Evolutionary conservation across 2,113 vertebrate genomes (phyloP), one percentile per base, ranked within the genome.

Genomic region (Petrocephalus microphthalmus): DNA sequence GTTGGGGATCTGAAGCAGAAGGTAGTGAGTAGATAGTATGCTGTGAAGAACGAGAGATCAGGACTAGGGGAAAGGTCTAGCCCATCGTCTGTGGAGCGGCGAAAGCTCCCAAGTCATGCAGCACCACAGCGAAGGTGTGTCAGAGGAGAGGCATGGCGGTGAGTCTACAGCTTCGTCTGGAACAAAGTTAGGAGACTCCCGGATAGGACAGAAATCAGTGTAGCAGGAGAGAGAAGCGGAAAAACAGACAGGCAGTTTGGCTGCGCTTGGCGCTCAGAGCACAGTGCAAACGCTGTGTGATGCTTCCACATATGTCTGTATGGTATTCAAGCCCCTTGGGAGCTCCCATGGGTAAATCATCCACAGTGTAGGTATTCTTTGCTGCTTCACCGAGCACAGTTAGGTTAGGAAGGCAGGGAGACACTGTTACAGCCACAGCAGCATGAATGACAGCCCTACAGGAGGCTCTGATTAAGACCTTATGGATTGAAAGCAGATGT

Each of bases 401-500:
- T 71, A 78, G 89, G 64, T 25, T 29, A 17, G 6, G 56, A 51
- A 33, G 52, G 67, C 20, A 86, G 5, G 85, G 84, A 45, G 74
- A 78, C 53, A 87, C 57, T 37, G 56, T 88, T 71, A 13, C 10
- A 56, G 64, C 15, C 19, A 20, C 85, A 78, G 19, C 19, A 10
- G 52, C 25, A 10, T 93, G 92, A 93, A 89, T 93, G 93, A 92
- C 93, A 95, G 94, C 95, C 95, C 94, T 92, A 94, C 87, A 89
- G 88, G 89, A 88, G 7, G 88, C 8, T 85, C 84, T 89, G 91
- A 92, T 90, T 90, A 93, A 92, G 87, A 91, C 92, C 93, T 82
- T 17, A 86, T 10, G 85, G 91, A 96, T 93, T 94, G 90, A 91
- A 95, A 91, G 88, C 94, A 95, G 94, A 96, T 96, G 95, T 92